A percentile compares a stretch with the other conserved stretches of the same genome.
Evolutionary conservation across 2,113 vertebrate genomes (phyloP).

Genomic region (Tragelaphus strepsiceros): DNA sequence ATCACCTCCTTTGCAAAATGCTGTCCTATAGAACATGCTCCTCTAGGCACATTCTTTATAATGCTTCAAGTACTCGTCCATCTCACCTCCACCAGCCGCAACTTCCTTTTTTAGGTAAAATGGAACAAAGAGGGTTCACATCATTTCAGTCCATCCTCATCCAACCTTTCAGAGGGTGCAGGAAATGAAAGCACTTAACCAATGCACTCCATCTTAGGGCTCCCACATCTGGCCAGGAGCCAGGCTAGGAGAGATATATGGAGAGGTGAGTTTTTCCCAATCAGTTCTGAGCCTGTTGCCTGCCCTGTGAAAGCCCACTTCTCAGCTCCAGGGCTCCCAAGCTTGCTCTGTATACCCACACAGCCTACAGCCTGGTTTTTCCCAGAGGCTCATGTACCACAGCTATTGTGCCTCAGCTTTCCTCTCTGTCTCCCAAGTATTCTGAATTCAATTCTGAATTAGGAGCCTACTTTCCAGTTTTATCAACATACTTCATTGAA

Average conservation of each 20-base stretch:
- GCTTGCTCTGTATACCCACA: neutral
- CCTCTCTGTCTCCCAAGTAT: neutral
- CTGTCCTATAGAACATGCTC: neutral
- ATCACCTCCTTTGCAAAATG: neutral
- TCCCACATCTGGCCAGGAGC: neutral
- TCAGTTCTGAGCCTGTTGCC: neutral
- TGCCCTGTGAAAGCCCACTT: neutral
- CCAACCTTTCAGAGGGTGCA: neutral
- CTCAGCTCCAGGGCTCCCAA: fast-evolving
- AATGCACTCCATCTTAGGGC: neutral
- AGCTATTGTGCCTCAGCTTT: neutral
- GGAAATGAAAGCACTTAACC: neutral
- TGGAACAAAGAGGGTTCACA: neutral
- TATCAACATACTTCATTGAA: neutral
- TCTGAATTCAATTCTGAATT: neutral
- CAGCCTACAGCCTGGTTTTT: neutral
- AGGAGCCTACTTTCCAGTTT: neutral
- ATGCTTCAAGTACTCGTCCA: neutral
- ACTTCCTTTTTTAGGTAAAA: neutral
- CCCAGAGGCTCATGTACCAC: neutral
- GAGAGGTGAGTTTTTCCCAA: neutral
- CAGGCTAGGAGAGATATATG: neutral
- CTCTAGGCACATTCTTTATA: neutral
- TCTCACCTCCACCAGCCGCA: neutral
- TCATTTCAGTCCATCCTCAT: neutral